Evolutionary conservation across 2,888 invertebrate genomes (phyloP).

Genomic region (Pyrrhia umbra): DNA sequence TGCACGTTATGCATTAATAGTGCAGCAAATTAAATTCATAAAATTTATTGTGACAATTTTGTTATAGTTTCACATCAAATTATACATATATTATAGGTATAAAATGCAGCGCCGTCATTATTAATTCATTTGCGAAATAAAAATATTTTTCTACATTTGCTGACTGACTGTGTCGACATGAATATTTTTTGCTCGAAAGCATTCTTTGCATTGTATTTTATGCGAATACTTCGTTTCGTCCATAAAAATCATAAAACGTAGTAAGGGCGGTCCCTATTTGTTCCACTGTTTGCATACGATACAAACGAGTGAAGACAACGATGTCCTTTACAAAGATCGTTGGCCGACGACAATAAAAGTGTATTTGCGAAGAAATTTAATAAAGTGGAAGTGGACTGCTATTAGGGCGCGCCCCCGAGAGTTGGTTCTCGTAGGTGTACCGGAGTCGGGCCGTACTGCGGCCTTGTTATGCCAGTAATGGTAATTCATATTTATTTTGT

Average conservation of each 20-base stretch:
- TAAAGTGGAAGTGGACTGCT: constrained; percentile 89
- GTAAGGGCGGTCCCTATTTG: constrained; percentile 81
- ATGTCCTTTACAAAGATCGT: constrained; percentile 84
- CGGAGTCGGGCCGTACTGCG: constrained; percentile 34
- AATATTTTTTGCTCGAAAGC: constrained; percentile 67
- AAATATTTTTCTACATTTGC: constrained; percentile 65
- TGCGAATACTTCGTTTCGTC: constrained; percentile 68
- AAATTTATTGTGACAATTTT: constrained; percentile 53
- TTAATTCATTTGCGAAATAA: constrained; percentile 61
- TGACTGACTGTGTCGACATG: constrained; percentile 62
- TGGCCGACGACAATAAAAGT: constrained; percentile 87
- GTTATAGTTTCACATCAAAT: constrained; percentile 58
- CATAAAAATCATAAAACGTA: constrained; percentile 86
- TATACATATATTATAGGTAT: constrained; percentile 44
- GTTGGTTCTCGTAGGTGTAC: constrained; percentile 63
- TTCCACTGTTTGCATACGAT: constrained; percentile 88
- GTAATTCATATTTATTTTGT: constrained; percentile 73
- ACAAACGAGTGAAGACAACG: constrained; percentile 83
- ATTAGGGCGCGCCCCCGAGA: constrained; percentile 79
- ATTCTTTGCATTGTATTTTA: constrained; percentile 75
- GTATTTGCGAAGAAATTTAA: constrained; percentile 90
- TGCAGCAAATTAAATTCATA: constrained; percentile 49
- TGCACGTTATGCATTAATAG: constrained; percentile 17
- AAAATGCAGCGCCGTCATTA: constrained; percentile 59
- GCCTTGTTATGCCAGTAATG: constrained; percentile 68